Conservation (phyloP, 2,113 vertebrate genomes). For the Ciconia stormi region DNA sequence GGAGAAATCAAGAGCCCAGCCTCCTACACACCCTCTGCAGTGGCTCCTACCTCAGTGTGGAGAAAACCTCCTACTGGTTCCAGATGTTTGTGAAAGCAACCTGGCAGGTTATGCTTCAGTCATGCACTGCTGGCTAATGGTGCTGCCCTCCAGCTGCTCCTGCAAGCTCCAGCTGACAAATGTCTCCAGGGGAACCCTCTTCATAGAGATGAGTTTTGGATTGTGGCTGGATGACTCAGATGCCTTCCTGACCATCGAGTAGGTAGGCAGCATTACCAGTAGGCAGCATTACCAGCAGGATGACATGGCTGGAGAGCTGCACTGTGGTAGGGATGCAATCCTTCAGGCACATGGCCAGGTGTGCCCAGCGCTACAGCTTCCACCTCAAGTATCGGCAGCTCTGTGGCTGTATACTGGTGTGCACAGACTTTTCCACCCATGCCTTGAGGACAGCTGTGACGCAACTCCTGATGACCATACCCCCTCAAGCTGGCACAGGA, state of each 20-base stretch:
- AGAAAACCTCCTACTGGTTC: background rate
- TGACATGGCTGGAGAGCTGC: fast-evolving
- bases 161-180: background rate
- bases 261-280: background rate
- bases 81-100: background rate
- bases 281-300: background rate
- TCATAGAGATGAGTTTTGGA: background rate
- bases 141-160: background rate
- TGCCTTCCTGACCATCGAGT: background rate
- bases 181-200: background rate
- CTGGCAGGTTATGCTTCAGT: background rate
- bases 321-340: background rate
- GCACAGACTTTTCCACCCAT: background rate
- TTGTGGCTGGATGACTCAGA: background rate
- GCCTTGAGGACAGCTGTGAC: background rate
- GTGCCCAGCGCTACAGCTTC: background rate
- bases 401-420: background rate
- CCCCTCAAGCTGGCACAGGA: background rate
- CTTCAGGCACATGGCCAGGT: background rate
- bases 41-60: background rate
- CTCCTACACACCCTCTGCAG: background rate
- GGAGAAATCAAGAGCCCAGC: background rate
- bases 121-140: background rate
- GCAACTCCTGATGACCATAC: background rate
- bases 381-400: background rate